Conservation (phyloP, 2,888 invertebrate genomes). For the Conomelus anceps region DNA sequence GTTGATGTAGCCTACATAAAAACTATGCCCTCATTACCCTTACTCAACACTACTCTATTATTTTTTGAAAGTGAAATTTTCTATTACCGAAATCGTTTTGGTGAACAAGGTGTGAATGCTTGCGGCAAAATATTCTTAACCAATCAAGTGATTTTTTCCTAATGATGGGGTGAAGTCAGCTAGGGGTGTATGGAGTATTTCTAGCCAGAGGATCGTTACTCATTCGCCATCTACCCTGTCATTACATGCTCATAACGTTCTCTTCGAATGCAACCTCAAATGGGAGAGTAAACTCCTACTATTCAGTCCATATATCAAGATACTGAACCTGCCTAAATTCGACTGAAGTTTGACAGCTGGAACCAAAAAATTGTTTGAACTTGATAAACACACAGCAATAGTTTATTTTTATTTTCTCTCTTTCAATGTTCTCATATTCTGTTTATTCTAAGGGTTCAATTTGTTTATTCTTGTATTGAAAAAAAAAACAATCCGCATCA, state of each 20-base stretch:
- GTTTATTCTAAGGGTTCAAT: too few relatives aligned
- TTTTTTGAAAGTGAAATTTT: background rate
- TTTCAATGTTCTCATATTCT: too few relatives aligned
- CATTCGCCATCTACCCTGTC: background rate
- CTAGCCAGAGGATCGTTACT: background rate
- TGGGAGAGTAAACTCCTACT: background rate
- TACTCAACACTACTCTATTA: background rate
- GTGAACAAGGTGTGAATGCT: background rate
- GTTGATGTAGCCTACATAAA: background rate
- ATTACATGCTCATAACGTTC: background rate
- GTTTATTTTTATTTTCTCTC: too few relatives aligned
- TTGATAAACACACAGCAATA: background rate
- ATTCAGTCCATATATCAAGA: background rate
- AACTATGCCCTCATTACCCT: background rate
- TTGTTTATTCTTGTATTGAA: too few relatives aligned
- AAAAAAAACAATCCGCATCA: too few relatives aligned
- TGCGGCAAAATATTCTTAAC: background rate
- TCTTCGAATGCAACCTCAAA: too few relatives aligned
- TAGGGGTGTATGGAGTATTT: background rate
- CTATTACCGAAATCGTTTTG: background rate
- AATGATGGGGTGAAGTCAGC: background rate
- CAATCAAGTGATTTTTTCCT: background rate
- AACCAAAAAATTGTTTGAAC: background rate
- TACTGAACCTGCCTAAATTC: background rate
- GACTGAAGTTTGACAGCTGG: background rate